A percentile compares a stretch with the other conserved stretches of the same genome.
Evolutionary conservation across 2,888 invertebrate species (phyloP).

Genomic region (Epicampocera succincta): DNA sequence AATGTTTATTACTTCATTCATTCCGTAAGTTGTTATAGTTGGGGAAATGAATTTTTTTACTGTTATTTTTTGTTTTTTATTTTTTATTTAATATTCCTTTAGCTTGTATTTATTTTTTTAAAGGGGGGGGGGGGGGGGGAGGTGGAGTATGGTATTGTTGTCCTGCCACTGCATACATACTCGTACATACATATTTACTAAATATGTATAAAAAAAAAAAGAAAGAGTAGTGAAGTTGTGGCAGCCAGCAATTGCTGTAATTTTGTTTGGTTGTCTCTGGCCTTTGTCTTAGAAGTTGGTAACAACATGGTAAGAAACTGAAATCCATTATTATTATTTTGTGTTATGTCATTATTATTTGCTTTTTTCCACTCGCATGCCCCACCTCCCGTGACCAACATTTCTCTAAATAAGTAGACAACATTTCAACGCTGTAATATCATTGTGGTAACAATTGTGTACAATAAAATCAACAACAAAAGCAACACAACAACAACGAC

Average conservation of each 20-base stretch:
- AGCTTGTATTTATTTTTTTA: conserved; percentile 31
- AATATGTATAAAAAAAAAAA: background rate
- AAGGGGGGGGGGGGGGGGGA: no score
- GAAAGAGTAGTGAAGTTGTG: conserved; percentile 4
- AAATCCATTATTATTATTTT: conserved; percentile 63
- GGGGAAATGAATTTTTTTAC: background rate
- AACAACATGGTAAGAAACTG: conserved; percentile 37
- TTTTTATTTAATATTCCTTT: conserved; percentile 38
- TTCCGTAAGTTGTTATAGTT: conserved; percentile 47
- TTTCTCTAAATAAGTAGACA: conserved; percentile 32
- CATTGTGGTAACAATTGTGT: conserved; percentile 61
- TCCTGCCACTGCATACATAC: conserved; percentile 32
- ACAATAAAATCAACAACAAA: conserved; percentile 42
- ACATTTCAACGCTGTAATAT: conserved; percentile 50
- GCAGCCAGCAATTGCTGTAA: conserved; percentile 31
- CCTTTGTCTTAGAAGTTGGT: conserved; percentile 56
- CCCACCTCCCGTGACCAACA: background rate
- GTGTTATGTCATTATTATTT: conserved; percentile 71
- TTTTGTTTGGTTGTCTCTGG: conserved; percentile 53
- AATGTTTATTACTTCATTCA: conserved; percentile 78
- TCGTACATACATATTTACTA: background rate
- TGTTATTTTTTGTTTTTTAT: conserved; percentile 10
- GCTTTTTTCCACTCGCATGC: conserved; percentile 39
- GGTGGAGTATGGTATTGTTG: background rate
- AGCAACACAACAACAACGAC: conserved; percentile 5